These are phyloP conservation scores for Ictalurus furcatus DNA, from an alignment of 2,113 vertebrate species.

Conservation along the genomic window DNA sequence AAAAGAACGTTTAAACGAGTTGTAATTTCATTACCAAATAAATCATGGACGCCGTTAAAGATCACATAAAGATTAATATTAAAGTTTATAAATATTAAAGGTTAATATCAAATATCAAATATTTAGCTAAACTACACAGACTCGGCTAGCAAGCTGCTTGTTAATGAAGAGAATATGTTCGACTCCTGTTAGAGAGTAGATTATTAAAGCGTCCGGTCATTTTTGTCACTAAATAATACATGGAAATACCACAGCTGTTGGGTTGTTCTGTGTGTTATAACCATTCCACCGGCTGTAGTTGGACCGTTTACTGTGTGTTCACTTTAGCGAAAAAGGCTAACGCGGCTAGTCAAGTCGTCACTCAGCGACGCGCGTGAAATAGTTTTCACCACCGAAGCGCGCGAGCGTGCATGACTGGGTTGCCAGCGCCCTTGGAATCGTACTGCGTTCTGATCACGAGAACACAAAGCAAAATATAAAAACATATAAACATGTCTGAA, in stretches of 20 bases:
- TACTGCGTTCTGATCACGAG: not conserved
- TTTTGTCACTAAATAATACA: not conserved
- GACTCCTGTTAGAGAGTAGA: not conserved
- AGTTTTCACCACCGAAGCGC: not conserved
- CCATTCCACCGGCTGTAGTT: not conserved
- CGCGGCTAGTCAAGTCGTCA: not conserved
- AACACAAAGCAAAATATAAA: too few relatives aligned
- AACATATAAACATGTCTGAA: too few relatives aligned
- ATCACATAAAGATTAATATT: not conserved
- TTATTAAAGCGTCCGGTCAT: not conserved
- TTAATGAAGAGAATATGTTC: not conserved
- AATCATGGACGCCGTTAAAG: not conserved
- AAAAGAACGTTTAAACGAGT: not conserved
- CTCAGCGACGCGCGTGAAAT: not conserved
- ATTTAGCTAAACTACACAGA: not conserved
- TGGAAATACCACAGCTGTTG: not conserved
- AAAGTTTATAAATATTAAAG: not conserved
- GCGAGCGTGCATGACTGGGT: not conserved
- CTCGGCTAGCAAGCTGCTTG: not conserved
- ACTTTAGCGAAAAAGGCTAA: not conserved
- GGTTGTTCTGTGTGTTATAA: not conserved
- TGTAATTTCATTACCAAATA: too few relatives aligned
- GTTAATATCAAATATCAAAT: not conserved
- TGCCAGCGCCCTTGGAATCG: not conserved
- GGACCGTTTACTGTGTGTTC: not conserved